phyloP scores from a whole-genome alignment of 2,888 invertebrate genomes.

The Torymus tubicola region DNA sequence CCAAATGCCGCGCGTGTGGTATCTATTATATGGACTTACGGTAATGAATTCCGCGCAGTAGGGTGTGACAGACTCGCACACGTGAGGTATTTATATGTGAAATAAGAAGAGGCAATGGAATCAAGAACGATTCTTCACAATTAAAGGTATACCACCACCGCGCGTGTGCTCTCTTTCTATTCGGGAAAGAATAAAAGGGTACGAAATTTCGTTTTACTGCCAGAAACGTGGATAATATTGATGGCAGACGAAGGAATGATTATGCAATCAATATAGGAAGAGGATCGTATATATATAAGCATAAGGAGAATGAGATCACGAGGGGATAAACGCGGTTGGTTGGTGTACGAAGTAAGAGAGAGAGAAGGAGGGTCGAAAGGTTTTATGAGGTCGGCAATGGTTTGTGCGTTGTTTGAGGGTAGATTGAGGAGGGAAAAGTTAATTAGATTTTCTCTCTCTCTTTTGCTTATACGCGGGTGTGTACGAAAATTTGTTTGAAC shows the following conservation, averaged over 20 bases:
- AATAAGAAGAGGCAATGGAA: slow-evolving; percentile 1
- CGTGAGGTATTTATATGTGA: not conserved
- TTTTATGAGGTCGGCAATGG: too few relatives aligned
- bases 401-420: too few relatives aligned
- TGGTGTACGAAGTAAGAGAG: too few relatives aligned
- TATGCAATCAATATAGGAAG: slow-evolving; percentile 15
- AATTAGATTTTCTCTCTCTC: too few relatives aligned
- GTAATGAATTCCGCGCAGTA: slow-evolving; percentile 47
- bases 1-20: slow-evolving; percentile 6
- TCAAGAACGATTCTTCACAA: slow-evolving; percentile 39
- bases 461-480: not conserved
- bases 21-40: slow-evolving; percentile 38
- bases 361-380: too few relatives aligned
- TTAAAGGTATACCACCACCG: slow-evolving; percentile 13
- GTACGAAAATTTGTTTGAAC: not conserved
- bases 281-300: not conserved
- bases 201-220: too few relatives aligned
- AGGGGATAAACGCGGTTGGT: not conserved
- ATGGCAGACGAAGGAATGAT: slow-evolving; percentile 2
- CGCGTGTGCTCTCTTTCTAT: not conserved
- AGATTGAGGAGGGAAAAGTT: too few relatives aligned
- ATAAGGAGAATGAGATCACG: slow-evolving; percentile 12
- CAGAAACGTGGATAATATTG: not conserved
- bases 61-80: slow-evolving; percentile 40
- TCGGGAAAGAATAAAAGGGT: not conserved